Evolutionary conservation across 2,888 invertebrate genomes (phyloP), one percentile per base, ranked within the genome.

Genomic region (Julus scanicus): DNA sequence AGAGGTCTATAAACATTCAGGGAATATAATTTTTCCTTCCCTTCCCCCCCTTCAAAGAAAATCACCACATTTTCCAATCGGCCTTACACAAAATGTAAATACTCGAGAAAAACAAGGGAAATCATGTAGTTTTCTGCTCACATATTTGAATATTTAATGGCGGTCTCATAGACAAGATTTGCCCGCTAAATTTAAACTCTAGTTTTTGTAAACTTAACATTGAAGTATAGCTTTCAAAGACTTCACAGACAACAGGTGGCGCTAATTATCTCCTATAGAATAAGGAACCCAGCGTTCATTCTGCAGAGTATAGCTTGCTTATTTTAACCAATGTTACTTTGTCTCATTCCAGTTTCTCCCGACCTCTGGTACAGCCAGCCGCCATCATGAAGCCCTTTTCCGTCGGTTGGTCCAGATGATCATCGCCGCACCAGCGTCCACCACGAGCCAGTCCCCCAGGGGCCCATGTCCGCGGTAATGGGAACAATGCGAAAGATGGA

Each of bases 401-500:
- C 29, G 13, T 49, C 11, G 49, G 13, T 13, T 29, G 71, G 29
- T 29, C 71, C 20, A 29, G 71, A 71, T 71, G 71, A 71, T 71
- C 29, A 29, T 29, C 29, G n/a, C 71, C 63, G 20, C 63, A 20
- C 11, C 11, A 17, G 5, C 57, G 57, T 13, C 13, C 13, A 57
- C 57, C 9, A 13, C 8, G n/a, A 71, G 20, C 29, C 71, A 5
- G 71, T n/a, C 71, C 71, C 63, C 17, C 17, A 40, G 48, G 84
- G 40, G 84, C 44, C 84, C 44, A 53, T 86, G 48, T 57, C 39
- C 86, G 15, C 48, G 86, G 86, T 86, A 53, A 86, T 86, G 86
- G 86, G 86, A 48, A 86, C 86, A 53, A 86, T 86, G 86, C 86
- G 86, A 39, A 86, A 86, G 57, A 86, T 86, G 86, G 86, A 53